phyloP scores from a whole-genome alignment of 92 coral and sea anemone species.

The Scolanthus callimorphus region DNA sequence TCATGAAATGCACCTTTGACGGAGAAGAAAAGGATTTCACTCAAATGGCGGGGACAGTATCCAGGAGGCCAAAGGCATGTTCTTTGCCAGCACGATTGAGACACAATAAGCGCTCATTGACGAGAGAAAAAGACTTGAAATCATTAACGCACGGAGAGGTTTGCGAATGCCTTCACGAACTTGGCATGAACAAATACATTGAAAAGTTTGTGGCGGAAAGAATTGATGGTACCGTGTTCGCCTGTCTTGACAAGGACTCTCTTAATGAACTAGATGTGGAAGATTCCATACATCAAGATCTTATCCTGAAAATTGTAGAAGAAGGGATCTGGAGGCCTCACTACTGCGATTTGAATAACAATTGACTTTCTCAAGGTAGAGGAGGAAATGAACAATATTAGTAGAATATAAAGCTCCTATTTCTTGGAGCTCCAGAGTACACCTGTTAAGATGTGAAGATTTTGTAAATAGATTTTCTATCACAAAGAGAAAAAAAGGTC shows the following conservation, averaged over 20 bases:
- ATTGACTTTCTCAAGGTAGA: too few relatives aligned
- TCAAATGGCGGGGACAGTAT: not conserved
- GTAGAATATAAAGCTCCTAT: too few relatives aligned
- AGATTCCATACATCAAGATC: not conserved
- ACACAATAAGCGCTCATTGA: not conserved
- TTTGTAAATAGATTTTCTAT: too few relatives aligned
- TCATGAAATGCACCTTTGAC: not conserved
- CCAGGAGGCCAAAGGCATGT: not conserved
- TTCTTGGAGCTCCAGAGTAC: too few relatives aligned
- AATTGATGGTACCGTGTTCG: not conserved
- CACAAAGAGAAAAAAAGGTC: too few relatives aligned
- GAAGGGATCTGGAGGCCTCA: not conserved
- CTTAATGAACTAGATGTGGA: constrained; percentile 1
- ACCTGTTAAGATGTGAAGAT: too few relatives aligned
- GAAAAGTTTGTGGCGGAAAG: not conserved
- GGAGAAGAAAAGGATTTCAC: not conserved
- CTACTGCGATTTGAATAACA: too few relatives aligned
- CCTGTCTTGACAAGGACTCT: not conserved
- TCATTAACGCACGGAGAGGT: not conserved
- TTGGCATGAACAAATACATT: not conserved
- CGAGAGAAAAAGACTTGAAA: not conserved
- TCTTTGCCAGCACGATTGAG: constrained; percentile 1
- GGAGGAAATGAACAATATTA: too few relatives aligned
- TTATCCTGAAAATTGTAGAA: constrained; percentile 1
- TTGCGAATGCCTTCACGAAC: not conserved